Base-by-base conservation (phyloP, 2,888 invertebrate species). In the Eugnorisma glareosa region DNA sequence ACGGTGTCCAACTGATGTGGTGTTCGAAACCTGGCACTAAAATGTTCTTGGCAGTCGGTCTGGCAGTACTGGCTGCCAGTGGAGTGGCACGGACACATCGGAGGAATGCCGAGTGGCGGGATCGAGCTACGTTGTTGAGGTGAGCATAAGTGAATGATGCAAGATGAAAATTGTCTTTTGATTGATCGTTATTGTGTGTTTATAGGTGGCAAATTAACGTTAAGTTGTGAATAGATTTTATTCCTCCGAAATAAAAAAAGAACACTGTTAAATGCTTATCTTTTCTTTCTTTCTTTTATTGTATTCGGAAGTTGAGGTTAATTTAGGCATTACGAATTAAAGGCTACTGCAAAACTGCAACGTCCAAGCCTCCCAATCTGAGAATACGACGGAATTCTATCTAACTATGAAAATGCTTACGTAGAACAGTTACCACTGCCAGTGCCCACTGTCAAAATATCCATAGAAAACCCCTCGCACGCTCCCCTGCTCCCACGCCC, bases 81-180 rank as follows among this genome's bases (percentile, higher is more conserved):
- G 97, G 98, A 70, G 97, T 98, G 63, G 97, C 97, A 73, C 97
- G 97, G 89, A 98, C 98, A 0, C 95, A 98, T 86, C 94, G 97
- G 28, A 97, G 98, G 85, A 99, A 98, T 91, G 97, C 97, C 71
- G 98, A 98, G 90, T 99, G 99, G 98, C 95, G 97, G 63, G 98
- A 98, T 66, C 97, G 98, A 84, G 98, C 98, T 86, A 97, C 98
- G 1, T 95, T 98, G 43, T 97, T 98, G 85, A 98, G 97, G 98
- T 98, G 94, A 88, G 88, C 67, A 24, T 61, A 11, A 61, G 1
- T 11, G 18, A 37, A 54, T 11, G 3, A 28, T 18, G 18, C 18
- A 28, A 64, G 31, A 43, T 10, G 11, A 43, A 51, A n/a, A 40
- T 11, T 10, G 13, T 10, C 4, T 10, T 59, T 57, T 10, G 4